Conservation (phyloP, 2,797 vertebrate genomes). For the Rhyacichthys aspro region DNA sequence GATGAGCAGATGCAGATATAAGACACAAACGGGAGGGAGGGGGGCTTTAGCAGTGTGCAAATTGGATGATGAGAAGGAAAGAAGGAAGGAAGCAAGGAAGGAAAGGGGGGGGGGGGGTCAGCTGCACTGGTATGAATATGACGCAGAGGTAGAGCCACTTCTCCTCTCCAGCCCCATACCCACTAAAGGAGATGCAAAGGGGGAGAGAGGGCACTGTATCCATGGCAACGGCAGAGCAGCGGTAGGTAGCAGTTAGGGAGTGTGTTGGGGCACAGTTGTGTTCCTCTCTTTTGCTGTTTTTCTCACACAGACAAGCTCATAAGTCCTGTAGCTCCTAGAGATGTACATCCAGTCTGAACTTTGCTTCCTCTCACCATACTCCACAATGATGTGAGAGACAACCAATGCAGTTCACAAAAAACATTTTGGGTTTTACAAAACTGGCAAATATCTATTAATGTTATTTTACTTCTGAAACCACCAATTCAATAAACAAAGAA, state of each 20-base stretch:
- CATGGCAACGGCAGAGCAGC: constrained; percentile 87
- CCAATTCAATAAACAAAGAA: neutral
- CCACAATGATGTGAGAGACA: too few relatives aligned
- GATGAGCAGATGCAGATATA: constrained; percentile 73
- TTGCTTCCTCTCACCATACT: neutral
- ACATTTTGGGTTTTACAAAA: neutral
- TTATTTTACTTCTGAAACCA: neutral
- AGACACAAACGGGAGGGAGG: constrained; percentile 59
- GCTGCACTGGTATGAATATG: constrained; percentile 84
- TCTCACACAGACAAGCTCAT: constrained; percentile 37
- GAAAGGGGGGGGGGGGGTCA: constrained; percentile 49
- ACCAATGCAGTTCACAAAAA: neutral
- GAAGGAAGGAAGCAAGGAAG: constrained; percentile 40
- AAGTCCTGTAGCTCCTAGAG: constrained; percentile 44
- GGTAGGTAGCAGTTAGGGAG: constrained; percentile 75
- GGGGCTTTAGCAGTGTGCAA: constrained; percentile 67
- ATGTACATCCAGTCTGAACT: constrained; percentile 27
- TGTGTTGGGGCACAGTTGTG: constrained; percentile 73
- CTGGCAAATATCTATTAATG: neutral
- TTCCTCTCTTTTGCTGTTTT: constrained; percentile 48
- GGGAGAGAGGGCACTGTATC: constrained; percentile 83
- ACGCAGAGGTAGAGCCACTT: constrained; percentile 85
- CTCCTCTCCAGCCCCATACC: constrained; percentile 72
- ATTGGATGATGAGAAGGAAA: constrained; percentile 72
- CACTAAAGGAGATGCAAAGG: constrained; percentile 52